Base-by-base conservation (phyloP, 2,113 vertebrate genomes). In the Mustela lutreola region DNA sequence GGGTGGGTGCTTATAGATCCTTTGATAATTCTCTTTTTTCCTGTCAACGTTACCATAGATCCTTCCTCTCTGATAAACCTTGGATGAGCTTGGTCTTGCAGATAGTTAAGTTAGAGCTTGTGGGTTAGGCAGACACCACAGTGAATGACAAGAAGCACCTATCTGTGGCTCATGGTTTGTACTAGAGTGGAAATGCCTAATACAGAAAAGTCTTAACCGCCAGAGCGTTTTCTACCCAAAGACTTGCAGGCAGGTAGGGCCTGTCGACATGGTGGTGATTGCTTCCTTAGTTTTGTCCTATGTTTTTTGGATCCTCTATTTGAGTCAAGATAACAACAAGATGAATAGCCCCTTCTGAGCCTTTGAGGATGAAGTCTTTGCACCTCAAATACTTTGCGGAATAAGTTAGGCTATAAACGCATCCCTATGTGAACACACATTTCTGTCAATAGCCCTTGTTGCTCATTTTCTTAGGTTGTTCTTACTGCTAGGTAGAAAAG, bases 181-280 rank as follows among this genome's bases (percentile, higher is more conserved):
- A 65, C 31, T 48, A 56, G 48, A 19, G 36, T 58, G 45, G 26
- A 78, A 97, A 75, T 67, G 94, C 98, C 98, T 98, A 97, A 99
- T 33, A 99, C 33, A 99, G 97, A 98, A 97, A 98, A 97, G 94
- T 96, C 73, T 95, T 92, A 93, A 99, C 98, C 98, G 88, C 98
- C 58, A 87, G 97, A 98, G 97, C 91, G 96, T 97, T 98, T 99
- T 98, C 99, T 98, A 98, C 98, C 98, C 90, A 58, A 87, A 31
- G 28, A 80, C 2, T 6, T 94, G 73, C 86, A 83, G 42, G 78
- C 58, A 60, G 82, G 53, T 36, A 63, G 82, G 83, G 80, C 21
- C n/a, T 63, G 7, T 33, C 91, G 62, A 81, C 45, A 14, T 18
- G 58, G 65, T 26, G 36, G 45, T 26, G 21, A 50, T 6, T 70